These are phyloP conservation scores for Malaclemys terrapin DNA, from an alignment of 2,113 vertebrate genomes.

Conservation along the genomic window DNA sequence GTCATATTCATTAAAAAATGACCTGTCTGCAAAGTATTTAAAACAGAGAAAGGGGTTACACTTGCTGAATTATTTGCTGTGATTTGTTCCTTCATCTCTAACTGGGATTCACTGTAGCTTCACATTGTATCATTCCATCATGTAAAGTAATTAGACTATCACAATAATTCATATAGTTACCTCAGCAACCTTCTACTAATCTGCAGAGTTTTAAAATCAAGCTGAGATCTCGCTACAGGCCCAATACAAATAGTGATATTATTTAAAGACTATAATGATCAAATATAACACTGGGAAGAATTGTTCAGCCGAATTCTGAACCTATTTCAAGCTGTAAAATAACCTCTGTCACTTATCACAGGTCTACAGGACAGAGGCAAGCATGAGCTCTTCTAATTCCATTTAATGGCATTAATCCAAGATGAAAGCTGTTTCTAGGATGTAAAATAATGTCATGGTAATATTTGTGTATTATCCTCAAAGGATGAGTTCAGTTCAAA, in stretches of 20 bases:
- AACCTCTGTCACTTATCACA: background rate
- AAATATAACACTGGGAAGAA: background rate
- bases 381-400: background rate
- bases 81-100: background rate
- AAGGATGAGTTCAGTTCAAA: background rate
- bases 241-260: constrained; percentile 24
- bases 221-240: constrained; percentile 21
- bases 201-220: constrained; percentile 54
- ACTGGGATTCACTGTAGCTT: background rate
- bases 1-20: background rate
- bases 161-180: constrained; percentile 30
- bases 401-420: background rate
- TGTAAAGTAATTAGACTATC: constrained; percentile 53
- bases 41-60: background rate
- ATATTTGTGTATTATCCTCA: background rate
- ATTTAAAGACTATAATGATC: constrained; percentile 28
- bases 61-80: background rate
- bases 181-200: constrained; percentile 46
- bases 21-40: constrained; percentile 16
- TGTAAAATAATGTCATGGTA: constrained; percentile 1
- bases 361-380: background rate
- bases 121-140: background rate
- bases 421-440: background rate
- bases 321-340: constrained; percentile 28
- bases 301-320: background rate